Evolutionary conservation across 1,140 invertebrate genomes (phyloP).

Genomic region (Hydropsyche tenuis): DNA sequence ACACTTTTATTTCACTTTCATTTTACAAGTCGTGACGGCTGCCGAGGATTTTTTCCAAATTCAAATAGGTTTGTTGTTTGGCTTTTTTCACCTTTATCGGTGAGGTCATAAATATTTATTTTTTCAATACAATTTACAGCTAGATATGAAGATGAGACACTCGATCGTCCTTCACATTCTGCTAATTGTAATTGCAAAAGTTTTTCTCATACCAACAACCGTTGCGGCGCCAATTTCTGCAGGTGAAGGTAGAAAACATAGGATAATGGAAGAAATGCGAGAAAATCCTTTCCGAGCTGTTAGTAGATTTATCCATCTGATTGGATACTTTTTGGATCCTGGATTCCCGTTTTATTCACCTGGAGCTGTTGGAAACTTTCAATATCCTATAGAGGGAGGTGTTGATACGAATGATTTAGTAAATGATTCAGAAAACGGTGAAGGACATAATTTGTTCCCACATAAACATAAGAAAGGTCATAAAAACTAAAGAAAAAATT

Average conservation of each 20-base stretch:
- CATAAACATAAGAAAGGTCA: no score
- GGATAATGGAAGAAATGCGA: constrained; percentile 26
- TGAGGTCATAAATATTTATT: not conserved
- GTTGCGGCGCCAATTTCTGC: not conserved
- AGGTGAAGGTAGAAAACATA: not conserved
- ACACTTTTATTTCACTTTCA: not conserved
- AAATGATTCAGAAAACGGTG: no score
- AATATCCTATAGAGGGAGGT: not conserved
- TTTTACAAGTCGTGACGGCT: not conserved
- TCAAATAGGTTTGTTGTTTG: not conserved
- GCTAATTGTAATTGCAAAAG: constrained; percentile 27
- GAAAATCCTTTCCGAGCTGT: constrained; percentile 33
- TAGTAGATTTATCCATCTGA: constrained; percentile 33
- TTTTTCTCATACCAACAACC: not conserved
- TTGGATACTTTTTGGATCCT: constrained; percentile 42
- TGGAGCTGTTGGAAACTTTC: constrained; percentile 1
- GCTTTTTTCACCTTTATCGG: not conserved
- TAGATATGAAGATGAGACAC: constrained; percentile 17
- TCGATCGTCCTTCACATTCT: constrained; percentile 29
- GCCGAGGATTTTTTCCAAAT: not conserved
- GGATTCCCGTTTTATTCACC: constrained; percentile 1
- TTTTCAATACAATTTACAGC: constrained; percentile 10
- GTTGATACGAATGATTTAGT: no score
- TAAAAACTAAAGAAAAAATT: no score
- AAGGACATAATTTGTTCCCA: no score